Percentiles rank a stretch among this genome's conserved stretches.
These are phyloP conservation scores for Drosophila biarmipes DNA, from an alignment of 1,140 invertebrate species.

Conservation along the genomic window DNA sequence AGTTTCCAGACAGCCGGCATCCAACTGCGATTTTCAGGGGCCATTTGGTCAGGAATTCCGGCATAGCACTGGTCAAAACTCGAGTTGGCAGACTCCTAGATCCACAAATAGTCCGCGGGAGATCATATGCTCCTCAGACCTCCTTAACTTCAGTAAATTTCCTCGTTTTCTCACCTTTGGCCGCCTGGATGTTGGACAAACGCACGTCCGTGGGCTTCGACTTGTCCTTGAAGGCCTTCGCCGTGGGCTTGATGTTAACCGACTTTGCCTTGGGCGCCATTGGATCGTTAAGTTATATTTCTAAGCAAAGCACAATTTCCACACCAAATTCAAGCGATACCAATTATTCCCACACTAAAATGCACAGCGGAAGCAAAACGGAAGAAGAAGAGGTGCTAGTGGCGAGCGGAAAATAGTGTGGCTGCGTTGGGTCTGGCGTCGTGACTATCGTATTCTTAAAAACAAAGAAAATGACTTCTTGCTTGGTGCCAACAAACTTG, in stretches of 20 bases:
- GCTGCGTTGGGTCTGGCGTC: background rate
- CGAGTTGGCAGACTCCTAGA: background rate
- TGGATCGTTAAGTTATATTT: slow-evolving; percentile 46
- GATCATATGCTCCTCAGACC: slow-evolving; percentile 3
- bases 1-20: slow-evolving; percentile 77
- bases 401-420: slow-evolving; percentile 32
- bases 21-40: slow-evolving; percentile 54
- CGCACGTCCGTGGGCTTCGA: slow-evolving; percentile 97
- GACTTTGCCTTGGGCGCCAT: slow-evolving; percentile 78
- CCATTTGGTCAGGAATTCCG: slow-evolving; percentile 16
- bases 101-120: slow-evolving; percentile 18
- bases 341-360: too few species aligned
- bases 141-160: slow-evolving; percentile 11
- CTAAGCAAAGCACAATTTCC: slow-evolving; percentile 41
- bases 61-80: background rate
- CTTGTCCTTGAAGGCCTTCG: slow-evolving; percentile 92
- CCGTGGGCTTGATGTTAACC: slow-evolving; percentile 73
- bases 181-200: slow-evolving; percentile 97
- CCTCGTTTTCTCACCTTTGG: slow-evolving; percentile 92
- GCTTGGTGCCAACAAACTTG: too few species aligned
- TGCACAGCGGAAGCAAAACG: too few species aligned
- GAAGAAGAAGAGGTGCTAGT: too few species aligned
- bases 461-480: too few species aligned
- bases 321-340: slow-evolving; percentile 54
- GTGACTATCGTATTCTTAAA: too few species aligned